A percentile compares a stretch with the other conserved stretches of the same genome.
phyloP scores from a whole-genome alignment of 2,888 invertebrate genomes.

The Cosmorhoe ocellata region DNA sequence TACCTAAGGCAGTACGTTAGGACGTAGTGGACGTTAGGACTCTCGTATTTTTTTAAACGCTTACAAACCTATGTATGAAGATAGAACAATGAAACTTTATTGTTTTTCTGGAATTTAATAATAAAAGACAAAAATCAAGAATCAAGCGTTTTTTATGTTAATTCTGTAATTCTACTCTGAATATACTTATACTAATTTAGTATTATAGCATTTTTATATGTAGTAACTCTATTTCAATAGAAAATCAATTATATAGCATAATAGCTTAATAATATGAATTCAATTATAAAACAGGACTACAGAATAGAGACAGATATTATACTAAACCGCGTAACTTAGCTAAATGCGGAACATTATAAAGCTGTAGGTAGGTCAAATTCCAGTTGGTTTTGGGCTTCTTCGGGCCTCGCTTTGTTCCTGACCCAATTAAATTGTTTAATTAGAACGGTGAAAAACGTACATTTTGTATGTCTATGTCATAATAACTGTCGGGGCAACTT shows the following conservation, averaged over 20 bases:
- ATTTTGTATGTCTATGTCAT: constrained; percentile 27
- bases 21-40: background rate
- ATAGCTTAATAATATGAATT: too few relatives aligned
- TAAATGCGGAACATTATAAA: constrained; percentile 26
- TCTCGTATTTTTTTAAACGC: background rate
- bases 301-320: background rate
- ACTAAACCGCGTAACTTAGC: constrained; percentile 29
- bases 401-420: constrained; percentile 25
- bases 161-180: background rate
- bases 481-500: constrained; percentile 18
- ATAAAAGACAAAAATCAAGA: too few relatives aligned
- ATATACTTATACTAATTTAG: background rate
- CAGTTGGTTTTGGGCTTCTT: constrained; percentile 2
- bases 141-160: too few relatives aligned
- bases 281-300: too few relatives aligned
- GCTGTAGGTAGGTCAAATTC: background rate
- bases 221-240: too few relatives aligned
- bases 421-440: constrained; percentile 51
- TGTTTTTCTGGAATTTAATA: too few relatives aligned
- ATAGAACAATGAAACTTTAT: too few relatives aligned
- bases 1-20: constrained; percentile 11
- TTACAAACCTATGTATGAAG: too few relatives aligned
- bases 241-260: too few relatives aligned
- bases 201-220: too few relatives aligned
- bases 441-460: constrained; percentile 39